Evolutionary conservation across 37 sponge, comb jelly and placozoan genomes (phyloP).

Genomic region (Aphrocallistes beatrix): DNA sequence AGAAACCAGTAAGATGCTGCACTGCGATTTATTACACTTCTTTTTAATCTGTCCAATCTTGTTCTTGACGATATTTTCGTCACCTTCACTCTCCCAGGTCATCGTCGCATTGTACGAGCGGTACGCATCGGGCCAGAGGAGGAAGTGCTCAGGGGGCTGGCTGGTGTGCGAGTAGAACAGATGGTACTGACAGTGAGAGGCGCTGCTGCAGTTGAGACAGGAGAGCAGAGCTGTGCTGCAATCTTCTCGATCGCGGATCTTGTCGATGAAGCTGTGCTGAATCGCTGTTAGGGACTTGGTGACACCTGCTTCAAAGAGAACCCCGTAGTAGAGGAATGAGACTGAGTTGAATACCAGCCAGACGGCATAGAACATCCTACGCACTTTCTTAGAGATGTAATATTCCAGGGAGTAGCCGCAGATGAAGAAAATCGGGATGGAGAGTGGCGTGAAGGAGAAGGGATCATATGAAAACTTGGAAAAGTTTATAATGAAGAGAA

Average conservation of each 20-base stretch:
- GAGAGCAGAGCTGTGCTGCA: background rate
- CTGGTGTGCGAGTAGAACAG: background rate
- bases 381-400: conserved; percentile 6
- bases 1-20: background rate
- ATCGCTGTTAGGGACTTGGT: conserved; percentile 4
- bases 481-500: background rate
- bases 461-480: background rate
- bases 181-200: background rate
- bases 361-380: background rate
- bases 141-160: background rate
- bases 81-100: background rate
- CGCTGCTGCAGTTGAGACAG: background rate
- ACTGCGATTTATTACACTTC: background rate
- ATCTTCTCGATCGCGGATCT: background rate
- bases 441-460: background rate
- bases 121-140: background rate
- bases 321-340: background rate
- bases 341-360: background rate
- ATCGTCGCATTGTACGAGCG: background rate
- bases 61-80: background rate
- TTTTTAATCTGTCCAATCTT: background rate
- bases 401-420: conserved; percentile 8
- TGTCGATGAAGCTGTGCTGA: conserved; percentile 8
- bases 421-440: background rate
- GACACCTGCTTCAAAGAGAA: background rate